Conservation (phyloP, 2,888 invertebrate genomes). For the Leucoma salicis region DNA sequence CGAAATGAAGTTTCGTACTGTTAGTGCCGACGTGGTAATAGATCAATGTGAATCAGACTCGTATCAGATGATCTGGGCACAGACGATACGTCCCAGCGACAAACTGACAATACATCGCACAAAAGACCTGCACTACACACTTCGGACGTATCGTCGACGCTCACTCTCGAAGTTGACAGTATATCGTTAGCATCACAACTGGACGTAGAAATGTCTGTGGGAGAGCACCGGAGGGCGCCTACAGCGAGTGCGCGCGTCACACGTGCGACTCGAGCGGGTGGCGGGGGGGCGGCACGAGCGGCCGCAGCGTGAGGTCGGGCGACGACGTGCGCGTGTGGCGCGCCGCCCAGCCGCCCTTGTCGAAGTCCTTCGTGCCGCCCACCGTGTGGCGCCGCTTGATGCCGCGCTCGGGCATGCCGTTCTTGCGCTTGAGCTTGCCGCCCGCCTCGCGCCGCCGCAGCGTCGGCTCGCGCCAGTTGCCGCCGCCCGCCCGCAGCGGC, state of each 20-base stretch:
- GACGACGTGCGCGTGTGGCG: conserved; percentile 83
- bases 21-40: conserved; percentile 41
- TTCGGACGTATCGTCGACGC: too few relatives aligned
- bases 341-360: conserved; percentile 83
- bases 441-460: conserved; percentile 82
- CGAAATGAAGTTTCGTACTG: conserved; percentile 56
- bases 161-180: neutral
- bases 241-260: conserved; percentile 26
- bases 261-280: conserved; percentile 51
- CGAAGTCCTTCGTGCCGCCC: conserved; percentile 94
- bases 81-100: too few relatives aligned
- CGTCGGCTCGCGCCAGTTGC: conserved; percentile 73
- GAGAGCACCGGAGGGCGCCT: neutral
- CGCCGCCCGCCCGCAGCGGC: conserved; percentile 82
- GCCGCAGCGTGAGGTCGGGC: conserved; percentile 76
- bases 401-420: conserved; percentile 90
- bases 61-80: conserved; percentile 22
- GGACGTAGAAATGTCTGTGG: neutral
- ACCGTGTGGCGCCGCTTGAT: conserved; percentile 96
- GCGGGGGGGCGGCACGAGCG: conserved; percentile 47
- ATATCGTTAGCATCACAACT: neutral
- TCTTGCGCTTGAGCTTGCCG: conserved; percentile 87
- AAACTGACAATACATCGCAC: too few relatives aligned
- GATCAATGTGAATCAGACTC: conserved; percentile 46
- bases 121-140: too few relatives aligned